Evolutionary conservation across 2,113 vertebrate species (phyloP), one percentile per base, ranked within the genome.

Genomic region (Acanthisitta chloris): DNA sequence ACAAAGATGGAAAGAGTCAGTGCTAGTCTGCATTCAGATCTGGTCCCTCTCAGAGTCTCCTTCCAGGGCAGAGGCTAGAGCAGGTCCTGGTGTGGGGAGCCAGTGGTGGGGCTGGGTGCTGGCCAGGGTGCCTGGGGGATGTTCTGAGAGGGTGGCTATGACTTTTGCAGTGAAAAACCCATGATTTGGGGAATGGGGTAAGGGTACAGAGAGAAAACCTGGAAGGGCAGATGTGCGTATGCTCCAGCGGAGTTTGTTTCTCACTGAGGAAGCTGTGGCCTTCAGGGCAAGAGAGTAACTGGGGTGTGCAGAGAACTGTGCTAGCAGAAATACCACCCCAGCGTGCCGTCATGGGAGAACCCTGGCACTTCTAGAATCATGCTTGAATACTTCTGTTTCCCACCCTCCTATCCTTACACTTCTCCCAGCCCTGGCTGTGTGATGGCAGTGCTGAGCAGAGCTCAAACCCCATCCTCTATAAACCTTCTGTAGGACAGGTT

Each of bases 381-480:
- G 1, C 54, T 58, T 58, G 17, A 85, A 79, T 94, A 71, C 19
- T 64, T 73, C 52, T 87, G 29, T 65, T 94, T 93, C 31, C 67
- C 33, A 61, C 24, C 16, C 14, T 93, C 24, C 36, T 54, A 46
- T 52, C 19, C 31, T 31, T 58, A 3, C 8, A 5, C n/a, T 74
- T 80, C 54, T 31, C 52, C 46, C 59, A 70, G 72, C 31, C 17
- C 34, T 81, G 61, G 15, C 66, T 85, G 34, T 43, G 43, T 54
- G 46, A 33, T 46, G 40, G 62, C 71, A 70, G 45, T 16, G 54
- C 70, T 59, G 48, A 74, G 38, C 34, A 76, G 54, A 70, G 33
- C 18, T 42, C 45, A 34, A 73, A 46, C 51, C 23, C 40, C 0
- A 0, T 46, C 10, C n/a, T 12, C 23, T 2, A 2, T n/a, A 69